Conservation (phyloP, 2,797 vertebrate species). For the Pipistrellus pipistrellus region DNA sequence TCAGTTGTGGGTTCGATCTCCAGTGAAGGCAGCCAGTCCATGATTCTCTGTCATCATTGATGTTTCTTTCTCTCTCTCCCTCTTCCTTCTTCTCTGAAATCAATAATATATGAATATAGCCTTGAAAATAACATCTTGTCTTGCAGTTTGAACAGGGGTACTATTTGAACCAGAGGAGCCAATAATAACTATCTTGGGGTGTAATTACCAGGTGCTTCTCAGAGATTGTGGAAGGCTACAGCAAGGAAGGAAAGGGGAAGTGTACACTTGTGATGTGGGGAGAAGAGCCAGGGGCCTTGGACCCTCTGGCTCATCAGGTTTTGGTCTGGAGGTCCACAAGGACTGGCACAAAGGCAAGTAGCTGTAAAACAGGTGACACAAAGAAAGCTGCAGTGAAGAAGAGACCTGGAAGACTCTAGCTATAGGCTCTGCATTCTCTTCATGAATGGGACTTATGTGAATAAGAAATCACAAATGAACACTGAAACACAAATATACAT, state of each 20-base stretch:
- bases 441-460: background rate
- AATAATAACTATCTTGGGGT: too few species aligned
- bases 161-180: too few species aligned
- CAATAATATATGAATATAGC: too few species aligned
- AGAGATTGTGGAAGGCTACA: too few species aligned
- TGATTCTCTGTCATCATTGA: too few species aligned
- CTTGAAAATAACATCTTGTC: too few species aligned
- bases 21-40: too few species aligned
- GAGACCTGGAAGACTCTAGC: accelerated
- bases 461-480: background rate
- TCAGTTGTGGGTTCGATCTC: too few species aligned
- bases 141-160: too few species aligned
- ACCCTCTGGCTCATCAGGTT: background rate
- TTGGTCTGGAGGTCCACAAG: background rate
- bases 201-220: too few species aligned
- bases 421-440: background rate
- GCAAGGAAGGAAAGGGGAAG: background rate
- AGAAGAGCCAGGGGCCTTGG: background rate
- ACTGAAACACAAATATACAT: background rate
- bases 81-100: too few species aligned
- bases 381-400: background rate
- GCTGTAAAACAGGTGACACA: background rate
- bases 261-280: background rate
- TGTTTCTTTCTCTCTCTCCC: too few species aligned
- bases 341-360: slow-evolving; percentile 10